These are phyloP conservation scores for Lithophane ornitopus DNA, from an alignment of 2,888 invertebrate species.

Conservation along the genomic window DNA sequence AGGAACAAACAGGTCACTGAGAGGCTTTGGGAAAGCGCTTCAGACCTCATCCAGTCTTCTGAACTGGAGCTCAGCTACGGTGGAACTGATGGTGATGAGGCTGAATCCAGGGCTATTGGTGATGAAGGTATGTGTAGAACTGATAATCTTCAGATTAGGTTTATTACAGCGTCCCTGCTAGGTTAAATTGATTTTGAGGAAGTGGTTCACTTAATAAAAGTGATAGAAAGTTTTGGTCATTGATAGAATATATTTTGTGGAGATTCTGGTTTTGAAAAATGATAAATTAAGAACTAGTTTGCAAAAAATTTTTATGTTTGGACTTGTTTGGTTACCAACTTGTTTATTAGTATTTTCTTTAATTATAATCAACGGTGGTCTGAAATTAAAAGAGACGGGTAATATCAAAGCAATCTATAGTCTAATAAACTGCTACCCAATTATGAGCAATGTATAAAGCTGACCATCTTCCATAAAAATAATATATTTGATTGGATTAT, in stretches of 20 bases:
- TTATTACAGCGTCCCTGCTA: no score
- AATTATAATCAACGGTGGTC: neutral
- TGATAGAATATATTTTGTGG: neutral
- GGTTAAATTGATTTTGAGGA: neutral
- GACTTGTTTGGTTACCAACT: neutral
- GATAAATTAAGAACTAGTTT: constrained; percentile 11
- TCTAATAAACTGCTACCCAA: neutral
- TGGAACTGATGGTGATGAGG: constrained; percentile 76
- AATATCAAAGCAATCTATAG: neutral
- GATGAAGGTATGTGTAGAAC: constrained; percentile 74
- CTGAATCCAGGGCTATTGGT: constrained; percentile 79
- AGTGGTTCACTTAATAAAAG: neutral
- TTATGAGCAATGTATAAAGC: neutral
- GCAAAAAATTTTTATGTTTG: neutral
- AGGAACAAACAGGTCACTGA: constrained; percentile 82
- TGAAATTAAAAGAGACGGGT: neutral
- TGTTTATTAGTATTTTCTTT: neutral
- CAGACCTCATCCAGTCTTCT: constrained; percentile 79
- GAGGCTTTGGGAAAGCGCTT: constrained; percentile 81
- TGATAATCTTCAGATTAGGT: accelerated
- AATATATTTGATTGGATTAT: neutral
- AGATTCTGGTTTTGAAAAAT: neutral
- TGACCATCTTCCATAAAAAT: neutral
- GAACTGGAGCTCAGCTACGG: constrained; percentile 84
- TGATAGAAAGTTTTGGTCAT: neutral